Base-by-base conservation (phyloP, 2,888 invertebrate genomes). In the Dasypogon diadema region DNA sequence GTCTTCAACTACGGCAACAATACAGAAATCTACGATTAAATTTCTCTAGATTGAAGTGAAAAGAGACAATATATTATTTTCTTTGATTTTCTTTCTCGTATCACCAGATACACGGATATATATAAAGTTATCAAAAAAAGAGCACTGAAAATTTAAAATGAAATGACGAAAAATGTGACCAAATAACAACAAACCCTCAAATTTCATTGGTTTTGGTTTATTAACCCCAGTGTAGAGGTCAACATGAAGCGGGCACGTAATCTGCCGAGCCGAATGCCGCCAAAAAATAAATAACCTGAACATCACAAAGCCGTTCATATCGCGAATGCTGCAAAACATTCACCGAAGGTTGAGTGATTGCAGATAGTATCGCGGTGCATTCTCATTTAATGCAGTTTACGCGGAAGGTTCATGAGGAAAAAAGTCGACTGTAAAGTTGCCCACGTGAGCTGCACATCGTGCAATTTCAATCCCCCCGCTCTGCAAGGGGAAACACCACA, bases 301-400 rank as follows among this genome's bases (percentile, higher is more conserved):
- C 60, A 60, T 34, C 18, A 14, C 37, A 37, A 8, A 60, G 14
- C 37, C 30, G 21, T 2, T 6, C 51, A 51, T 21, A 51, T 21
- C 18, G 21, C 51, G 22, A 5, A 2, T 16, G 8, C 2, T 3
- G 2, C 5, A 26, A 30, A 56, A 24, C 70, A 18, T 54, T 10
- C 51, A 12, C 54, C n/a, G 22, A 70, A 51, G 16, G 6, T 46
- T 22, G 70, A 34, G 8, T 34, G 70, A 30, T 70, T 54, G n/a
- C n/a, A 70, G 70, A 70, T 70, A 21, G 6, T 70, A 51, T 70
- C 51, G 54, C 34, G 21, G 16, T 24, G 54, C 54, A 30, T 54
- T 70, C 54, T 70, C 70, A 70, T 70, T 68, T 70, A 70, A 70
- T 70, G 54, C 51, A 70, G 70, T 70, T 70, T 70, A 70, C 70